A percentile compares a stretch with the other conserved stretches of the same genome.
These are phyloP conservation scores for Amazona vittata DNA, from an alignment of 2,113 vertebrate species.

Conservation along the genomic window DNA sequence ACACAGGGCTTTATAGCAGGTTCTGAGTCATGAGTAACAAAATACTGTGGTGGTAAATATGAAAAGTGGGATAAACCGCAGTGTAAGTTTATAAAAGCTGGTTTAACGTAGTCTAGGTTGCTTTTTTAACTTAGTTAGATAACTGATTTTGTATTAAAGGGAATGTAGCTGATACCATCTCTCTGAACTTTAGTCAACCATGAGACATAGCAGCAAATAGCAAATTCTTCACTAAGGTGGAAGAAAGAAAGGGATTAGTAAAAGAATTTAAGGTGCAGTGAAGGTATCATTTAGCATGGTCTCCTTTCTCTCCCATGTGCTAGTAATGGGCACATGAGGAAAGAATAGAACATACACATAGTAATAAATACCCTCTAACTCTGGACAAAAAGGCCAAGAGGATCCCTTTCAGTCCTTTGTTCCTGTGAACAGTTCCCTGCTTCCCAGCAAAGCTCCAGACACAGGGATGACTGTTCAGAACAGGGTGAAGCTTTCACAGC, in stretches of 20 bases:
- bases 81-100: background rate
- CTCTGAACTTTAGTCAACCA: background rate
- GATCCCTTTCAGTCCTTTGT: background rate
- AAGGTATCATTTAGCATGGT: background rate
- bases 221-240: constrained; percentile 8
- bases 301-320: background rate
- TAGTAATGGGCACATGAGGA: background rate
- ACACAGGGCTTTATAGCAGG: background rate
- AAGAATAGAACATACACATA: background rate
- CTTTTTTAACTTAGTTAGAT: background rate
- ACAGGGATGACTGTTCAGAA: background rate
- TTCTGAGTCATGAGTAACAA: constrained; percentile 3
- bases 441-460: background rate
- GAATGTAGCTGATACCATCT: background rate
- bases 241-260: constrained; percentile 3
- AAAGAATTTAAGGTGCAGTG: background rate
- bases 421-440: background rate
- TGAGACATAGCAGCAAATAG: background rate
- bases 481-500: background rate
- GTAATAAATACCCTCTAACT: background rate
- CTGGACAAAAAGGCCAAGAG: background rate
- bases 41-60: background rate
- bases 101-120: background rate
- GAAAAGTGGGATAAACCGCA: background rate
- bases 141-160: background rate